These are phyloP conservation scores for Fistularia tabacaria DNA, from an alignment of 2,797 vertebrate genomes.

Conservation along the genomic window DNA sequence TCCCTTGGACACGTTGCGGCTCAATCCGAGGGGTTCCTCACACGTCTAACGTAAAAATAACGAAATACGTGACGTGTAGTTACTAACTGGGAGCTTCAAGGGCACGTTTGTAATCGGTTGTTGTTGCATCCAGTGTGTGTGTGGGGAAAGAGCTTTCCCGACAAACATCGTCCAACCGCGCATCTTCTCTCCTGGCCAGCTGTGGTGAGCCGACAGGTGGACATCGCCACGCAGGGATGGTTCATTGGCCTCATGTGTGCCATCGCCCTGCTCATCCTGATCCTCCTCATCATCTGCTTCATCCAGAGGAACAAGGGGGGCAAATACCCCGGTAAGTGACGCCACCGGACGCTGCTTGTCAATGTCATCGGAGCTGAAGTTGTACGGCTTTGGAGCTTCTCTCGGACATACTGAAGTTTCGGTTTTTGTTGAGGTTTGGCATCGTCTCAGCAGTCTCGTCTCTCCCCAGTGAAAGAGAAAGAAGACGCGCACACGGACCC, in stretches of 20 bases:
- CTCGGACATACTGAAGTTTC: neutral
- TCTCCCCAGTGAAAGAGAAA: conserved; percentile 92
- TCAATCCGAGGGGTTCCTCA: conserved; percentile 20
- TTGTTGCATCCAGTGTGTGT: no score
- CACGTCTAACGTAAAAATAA: conserved; percentile 32
- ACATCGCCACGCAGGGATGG: conserved; percentile 98
- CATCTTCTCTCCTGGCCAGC: conserved; percentile 71
- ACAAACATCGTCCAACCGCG: no score
- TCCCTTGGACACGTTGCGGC: conserved; percentile 9
- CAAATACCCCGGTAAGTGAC: conserved; percentile 91
- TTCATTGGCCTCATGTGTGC: conserved; percentile 99
- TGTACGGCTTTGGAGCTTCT: neutral
- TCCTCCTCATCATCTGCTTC: conserved; percentile 97
- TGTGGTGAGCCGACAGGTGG: conserved; percentile 92
- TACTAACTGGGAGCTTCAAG: conserved; percentile 9
- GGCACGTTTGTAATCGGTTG: no score
- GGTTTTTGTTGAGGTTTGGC: neutral
- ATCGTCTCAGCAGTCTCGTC: neutral
- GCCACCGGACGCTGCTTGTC: no score
- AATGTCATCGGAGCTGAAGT: no score
- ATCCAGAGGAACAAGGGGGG: conserved; percentile 98
- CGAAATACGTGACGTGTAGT: conserved; percentile 24
- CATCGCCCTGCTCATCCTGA: conserved; percentile 94
- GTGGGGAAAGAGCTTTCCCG: neutral
- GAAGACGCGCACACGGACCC: conserved; percentile 97